These are phyloP conservation scores for Sciurus niger DNA, from an alignment of 2,113 vertebrate genomes.

Conservation along the genomic window DNA sequence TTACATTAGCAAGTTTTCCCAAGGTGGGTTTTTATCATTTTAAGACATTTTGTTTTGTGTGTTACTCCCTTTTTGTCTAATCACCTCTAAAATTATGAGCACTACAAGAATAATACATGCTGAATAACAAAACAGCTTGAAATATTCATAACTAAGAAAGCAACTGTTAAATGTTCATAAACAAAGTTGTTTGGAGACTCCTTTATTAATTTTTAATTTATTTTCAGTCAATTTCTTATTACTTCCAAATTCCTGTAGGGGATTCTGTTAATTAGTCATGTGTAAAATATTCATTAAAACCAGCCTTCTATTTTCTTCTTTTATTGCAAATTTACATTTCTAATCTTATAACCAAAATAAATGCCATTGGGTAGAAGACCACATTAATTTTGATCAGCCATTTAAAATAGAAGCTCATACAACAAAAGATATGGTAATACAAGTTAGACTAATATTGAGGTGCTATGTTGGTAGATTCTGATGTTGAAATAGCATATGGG, in stretches of 20 bases:
- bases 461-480: slow-evolving; percentile 61
- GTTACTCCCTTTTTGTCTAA: slow-evolving; percentile 87
- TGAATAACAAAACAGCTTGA: slow-evolving; percentile 90
- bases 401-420: slow-evolving; percentile 84
- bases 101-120: slow-evolving; percentile 88
- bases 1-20: slow-evolving; percentile 88
- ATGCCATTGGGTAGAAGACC: slow-evolving; percentile 89
- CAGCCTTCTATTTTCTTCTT: slow-evolving; percentile 90
- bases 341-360: slow-evolving; percentile 92
- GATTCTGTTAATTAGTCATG: slow-evolving; percentile 92
- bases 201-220: slow-evolving; percentile 94
- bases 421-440: slow-evolving; percentile 85
- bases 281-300: slow-evolving; percentile 93
- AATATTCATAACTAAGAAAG: slow-evolving; percentile 92
- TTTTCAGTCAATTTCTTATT: slow-evolving; percentile 91
- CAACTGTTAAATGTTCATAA: slow-evolving; percentile 91
- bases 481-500: slow-evolving; percentile 58
- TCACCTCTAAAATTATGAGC: slow-evolving; percentile 91
- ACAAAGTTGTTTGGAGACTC: slow-evolving; percentile 91
- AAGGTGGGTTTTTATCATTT: slow-evolving; percentile 87
- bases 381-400: slow-evolving; percentile 90
- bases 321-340: slow-evolving; percentile 92
- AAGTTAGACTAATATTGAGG: slow-evolving; percentile 61
- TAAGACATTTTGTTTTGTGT: slow-evolving; percentile 87
- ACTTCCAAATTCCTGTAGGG: slow-evolving; percentile 91